These are phyloP conservation scores for Pyrocephalus nanus DNA, from an alignment of 2,797 vertebrate genomes.

Conservation along the genomic window DNA sequence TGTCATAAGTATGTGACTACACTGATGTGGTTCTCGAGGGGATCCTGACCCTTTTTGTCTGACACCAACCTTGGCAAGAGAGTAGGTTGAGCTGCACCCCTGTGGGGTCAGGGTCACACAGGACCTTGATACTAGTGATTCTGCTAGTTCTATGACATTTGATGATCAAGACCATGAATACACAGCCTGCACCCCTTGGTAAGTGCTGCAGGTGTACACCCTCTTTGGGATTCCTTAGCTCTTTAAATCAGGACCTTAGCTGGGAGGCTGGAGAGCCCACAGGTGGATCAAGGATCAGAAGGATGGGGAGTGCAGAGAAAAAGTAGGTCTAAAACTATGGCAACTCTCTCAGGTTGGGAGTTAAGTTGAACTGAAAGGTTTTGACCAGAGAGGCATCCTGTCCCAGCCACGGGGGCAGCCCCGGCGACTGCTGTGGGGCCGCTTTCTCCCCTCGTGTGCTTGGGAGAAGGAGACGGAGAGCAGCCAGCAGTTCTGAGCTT, in stretches of 20 bases:
- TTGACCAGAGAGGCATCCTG: neutral
- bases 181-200: neutral
- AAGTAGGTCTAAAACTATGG: neutral
- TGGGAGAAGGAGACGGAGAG: constrained; percentile 18
- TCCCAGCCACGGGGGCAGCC: neutral
- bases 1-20: neutral
- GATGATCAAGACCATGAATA: fast-evolving
- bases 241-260: neutral
- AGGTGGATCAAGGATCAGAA: neutral
- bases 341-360: neutral
- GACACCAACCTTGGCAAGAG: neutral
- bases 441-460: fast-evolving
- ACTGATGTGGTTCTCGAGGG: neutral
- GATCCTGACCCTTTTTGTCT: neutral
- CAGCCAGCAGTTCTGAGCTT: neutral
- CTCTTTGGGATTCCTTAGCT: neutral
- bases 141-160: neutral
- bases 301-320: neutral
- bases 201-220: neutral
- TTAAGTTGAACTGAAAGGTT: neutral
- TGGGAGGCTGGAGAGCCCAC: neutral
- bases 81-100: neutral
- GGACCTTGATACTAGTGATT: neutral
- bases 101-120: fast-evolving
- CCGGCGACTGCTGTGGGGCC: neutral